Percentiles rank a stretch among this genome's conserved stretches.
Conservation (phyloP, 2,797 vertebrate genomes). For the Anas bernieri region DNA sequence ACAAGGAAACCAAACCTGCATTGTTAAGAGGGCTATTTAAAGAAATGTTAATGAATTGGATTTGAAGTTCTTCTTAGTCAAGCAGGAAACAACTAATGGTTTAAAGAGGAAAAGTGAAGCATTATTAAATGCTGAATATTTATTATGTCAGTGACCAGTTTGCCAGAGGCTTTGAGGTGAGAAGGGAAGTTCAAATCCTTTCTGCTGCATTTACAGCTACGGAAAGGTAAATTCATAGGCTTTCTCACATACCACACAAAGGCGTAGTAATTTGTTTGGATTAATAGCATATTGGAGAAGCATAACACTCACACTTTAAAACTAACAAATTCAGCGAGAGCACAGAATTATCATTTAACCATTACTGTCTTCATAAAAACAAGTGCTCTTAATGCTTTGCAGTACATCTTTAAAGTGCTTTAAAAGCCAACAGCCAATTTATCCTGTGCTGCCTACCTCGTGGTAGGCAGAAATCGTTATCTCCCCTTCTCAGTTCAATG, state of each 20-base stretch:
- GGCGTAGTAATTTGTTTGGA: slow-evolving; percentile 72
- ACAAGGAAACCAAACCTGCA: slow-evolving; percentile 65
- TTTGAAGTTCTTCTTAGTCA: slow-evolving; percentile 74
- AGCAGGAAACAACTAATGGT: slow-evolving; percentile 78
- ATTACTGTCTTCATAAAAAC: slow-evolving; percentile 71
- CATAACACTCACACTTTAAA: slow-evolving; percentile 69
- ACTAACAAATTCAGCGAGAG: slow-evolving; percentile 71
- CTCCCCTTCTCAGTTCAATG: slow-evolving; percentile 17
- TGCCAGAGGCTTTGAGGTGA: slow-evolving; percentile 78
- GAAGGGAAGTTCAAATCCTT: slow-evolving; percentile 69
- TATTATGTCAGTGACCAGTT: slow-evolving; percentile 80
- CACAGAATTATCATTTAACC: slow-evolving; percentile 72
- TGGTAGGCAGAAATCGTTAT: slow-evolving; percentile 40
- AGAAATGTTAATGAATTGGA: slow-evolving; percentile 79
- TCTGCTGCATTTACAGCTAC: slow-evolving; percentile 65
- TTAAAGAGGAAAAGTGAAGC: slow-evolving; percentile 76
- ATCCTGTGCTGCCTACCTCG: slow-evolving; percentile 42
- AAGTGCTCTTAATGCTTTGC: slow-evolving; percentile 71
- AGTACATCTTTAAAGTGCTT: slow-evolving; percentile 69
- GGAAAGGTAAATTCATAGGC: slow-evolving; percentile 67
- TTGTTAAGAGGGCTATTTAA: slow-evolving; percentile 78
- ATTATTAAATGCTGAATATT: slow-evolving; percentile 81
- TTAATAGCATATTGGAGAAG: slow-evolving; percentile 69
- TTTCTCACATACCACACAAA: slow-evolving; percentile 38
- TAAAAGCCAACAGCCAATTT: slow-evolving; percentile 68